Evolutionary conservation across 2,888 invertebrate genomes (phyloP).

Genomic region (Luperina testacea): DNA sequence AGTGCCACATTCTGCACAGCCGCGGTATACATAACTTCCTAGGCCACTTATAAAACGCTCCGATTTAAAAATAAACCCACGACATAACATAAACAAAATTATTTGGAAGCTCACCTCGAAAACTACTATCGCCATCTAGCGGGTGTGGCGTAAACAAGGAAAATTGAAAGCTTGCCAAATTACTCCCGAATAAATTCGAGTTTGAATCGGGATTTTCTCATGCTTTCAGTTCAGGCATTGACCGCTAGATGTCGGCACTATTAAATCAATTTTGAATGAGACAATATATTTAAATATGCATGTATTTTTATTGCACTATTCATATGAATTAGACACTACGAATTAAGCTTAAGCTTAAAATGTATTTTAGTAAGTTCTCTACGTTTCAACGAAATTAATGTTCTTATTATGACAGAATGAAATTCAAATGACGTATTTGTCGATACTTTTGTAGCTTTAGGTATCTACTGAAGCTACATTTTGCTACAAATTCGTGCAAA

Average conservation of each 20-base stretch:
- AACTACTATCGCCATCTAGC: conserved; percentile 79
- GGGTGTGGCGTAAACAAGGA: conserved; percentile 65
- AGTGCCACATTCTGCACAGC: conserved; percentile 74
- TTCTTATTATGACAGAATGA: conserved; percentile 48
- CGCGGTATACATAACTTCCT: conserved; percentile 82
- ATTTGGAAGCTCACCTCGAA: conserved; percentile 55
- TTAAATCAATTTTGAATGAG: conserved; percentile 20
- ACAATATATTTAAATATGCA: conserved; percentile 14
- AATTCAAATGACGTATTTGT: conserved; percentile 34
- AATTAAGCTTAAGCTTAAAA: conserved; percentile 54
- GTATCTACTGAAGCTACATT: conserved; percentile 29
- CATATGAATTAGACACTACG: conserved; percentile 38
- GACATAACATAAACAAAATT: conserved; percentile 81
- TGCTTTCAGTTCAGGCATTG: conserved; percentile 46
- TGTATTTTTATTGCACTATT: conserved; percentile 42
- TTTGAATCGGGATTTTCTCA: conserved; percentile 58
- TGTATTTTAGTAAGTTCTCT: conserved; percentile 53
- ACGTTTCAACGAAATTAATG: conserved; percentile 49
- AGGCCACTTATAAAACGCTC: conserved; percentile 87
- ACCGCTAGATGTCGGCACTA: conserved; percentile 67
- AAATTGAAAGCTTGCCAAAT: conserved; percentile 76
- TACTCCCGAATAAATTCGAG: conserved; percentile 44
- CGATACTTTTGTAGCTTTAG: conserved; percentile 30
- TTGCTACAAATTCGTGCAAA: conserved; percentile 43
- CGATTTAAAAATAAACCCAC: conserved; percentile 86